Percentiles rank a stretch among this genome's conserved stretches.
phyloP scores from a whole-genome alignment of 2,797 vertebrate genomes.

The Gymnopithys bicolor region DNA sequence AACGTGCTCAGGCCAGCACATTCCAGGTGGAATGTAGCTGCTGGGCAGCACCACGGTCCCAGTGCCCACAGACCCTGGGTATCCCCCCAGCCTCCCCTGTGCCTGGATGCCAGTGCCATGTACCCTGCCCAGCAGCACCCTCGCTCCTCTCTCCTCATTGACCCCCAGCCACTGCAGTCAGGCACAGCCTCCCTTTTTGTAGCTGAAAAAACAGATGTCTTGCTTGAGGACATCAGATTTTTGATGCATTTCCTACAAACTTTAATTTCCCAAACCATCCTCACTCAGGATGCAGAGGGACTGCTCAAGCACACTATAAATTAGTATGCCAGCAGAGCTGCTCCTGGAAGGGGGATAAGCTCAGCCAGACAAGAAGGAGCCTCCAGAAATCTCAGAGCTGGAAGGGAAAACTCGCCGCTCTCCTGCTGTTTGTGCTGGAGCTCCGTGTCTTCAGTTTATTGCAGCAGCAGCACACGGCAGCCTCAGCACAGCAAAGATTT shows the following conservation, averaged over 20 bases:
- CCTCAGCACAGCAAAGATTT: neutral
- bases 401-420: neutral
- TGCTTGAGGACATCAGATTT: slow-evolving; percentile 42
- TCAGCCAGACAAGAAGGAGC: slow-evolving; percentile 44
- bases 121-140: neutral
- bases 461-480: neutral
- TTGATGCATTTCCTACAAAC: slow-evolving; percentile 34
- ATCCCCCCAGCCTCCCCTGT: neutral
- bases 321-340: slow-evolving; percentile 38
- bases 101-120: rapidly evolving
- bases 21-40: rapidly evolving
- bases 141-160: neutral
- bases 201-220: slow-evolving; percentile 41
- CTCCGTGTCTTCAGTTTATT: neutral
- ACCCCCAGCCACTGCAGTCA: neutral
- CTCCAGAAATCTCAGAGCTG: slow-evolving; percentile 32
- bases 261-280: slow-evolving; percentile 49
- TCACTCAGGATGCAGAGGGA: neutral
- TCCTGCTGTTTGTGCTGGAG: neutral
- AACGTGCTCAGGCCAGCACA: neutral
- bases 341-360: slow-evolving; percentile 33
- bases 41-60: neutral
- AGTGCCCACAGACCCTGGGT: neutral
- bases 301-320: neutral
- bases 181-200: neutral